Conservation (phyloP, 2,888 invertebrate species). For the Noctua comes region DNA sequence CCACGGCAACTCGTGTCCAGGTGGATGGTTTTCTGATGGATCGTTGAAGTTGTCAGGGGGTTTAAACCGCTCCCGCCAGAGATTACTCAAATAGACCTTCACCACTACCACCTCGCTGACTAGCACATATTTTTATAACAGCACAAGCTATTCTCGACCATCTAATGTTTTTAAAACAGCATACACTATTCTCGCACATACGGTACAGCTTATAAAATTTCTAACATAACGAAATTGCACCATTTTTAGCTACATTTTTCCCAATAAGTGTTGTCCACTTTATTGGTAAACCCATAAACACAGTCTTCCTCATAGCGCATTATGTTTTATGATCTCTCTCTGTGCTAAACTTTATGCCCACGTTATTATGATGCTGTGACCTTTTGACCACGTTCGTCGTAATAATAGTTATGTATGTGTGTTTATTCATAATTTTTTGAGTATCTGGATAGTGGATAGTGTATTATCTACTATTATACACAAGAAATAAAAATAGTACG, state of each 20-base stretch:
- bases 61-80: too few species aligned
- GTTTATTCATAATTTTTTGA: constrained; percentile 14
- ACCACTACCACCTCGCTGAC: neutral
- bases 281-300: constrained; percentile 31
- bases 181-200: neutral
- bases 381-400: constrained; percentile 28
- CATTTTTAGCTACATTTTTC: neutral
- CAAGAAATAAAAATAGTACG: too few species aligned
- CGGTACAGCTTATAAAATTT: too few species aligned
- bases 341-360: constrained; percentile 33
- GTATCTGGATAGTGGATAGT: neutral
- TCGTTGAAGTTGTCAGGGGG: too few species aligned
- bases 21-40: too few species aligned
- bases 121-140: neutral
- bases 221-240: neutral
- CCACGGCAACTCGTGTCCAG: too few species aligned
- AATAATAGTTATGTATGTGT: neutral
- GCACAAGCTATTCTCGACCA: neutral
- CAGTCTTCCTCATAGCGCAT: constrained; percentile 23
- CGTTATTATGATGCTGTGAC: neutral
- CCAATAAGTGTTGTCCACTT: constrained; percentile 15
- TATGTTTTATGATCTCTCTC: constrained; percentile 30
- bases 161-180: too few species aligned
- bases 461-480: neutral
- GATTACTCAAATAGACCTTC: neutral